A percentile compares a stretch with the other conserved stretches of the same genome.
Conservation (phyloP, 2,113 vertebrate genomes). For the Triplophysa dalaica region DNA sequence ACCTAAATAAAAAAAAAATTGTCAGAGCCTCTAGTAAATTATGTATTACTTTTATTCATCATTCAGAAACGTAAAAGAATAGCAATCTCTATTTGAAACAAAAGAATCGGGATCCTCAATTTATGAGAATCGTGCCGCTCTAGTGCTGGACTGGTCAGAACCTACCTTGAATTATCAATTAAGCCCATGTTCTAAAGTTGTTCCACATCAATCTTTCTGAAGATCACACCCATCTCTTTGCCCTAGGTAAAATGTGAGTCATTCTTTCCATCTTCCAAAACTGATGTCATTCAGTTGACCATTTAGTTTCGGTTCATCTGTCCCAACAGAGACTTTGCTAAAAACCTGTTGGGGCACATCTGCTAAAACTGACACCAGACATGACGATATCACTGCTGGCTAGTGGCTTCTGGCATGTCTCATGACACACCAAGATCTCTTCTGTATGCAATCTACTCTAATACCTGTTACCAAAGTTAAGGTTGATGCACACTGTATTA, state of each 20-base stretch:
- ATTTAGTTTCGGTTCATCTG: conserved; percentile 11
- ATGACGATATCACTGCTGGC: conserved; percentile 5
- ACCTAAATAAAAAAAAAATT: too few relatives aligned
- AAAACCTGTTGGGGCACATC: conserved; percentile 28
- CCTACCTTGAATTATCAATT: background rate
- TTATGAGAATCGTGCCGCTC: too few relatives aligned
- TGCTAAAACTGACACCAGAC: conserved; percentile 21
- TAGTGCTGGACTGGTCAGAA: too few relatives aligned
- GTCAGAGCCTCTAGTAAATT: too few relatives aligned
- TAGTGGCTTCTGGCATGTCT: conserved; percentile 9
- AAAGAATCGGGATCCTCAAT: too few relatives aligned
- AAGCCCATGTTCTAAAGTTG: background rate
- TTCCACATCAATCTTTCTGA: conserved; percentile 1
- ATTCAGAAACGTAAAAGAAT: too few relatives aligned
- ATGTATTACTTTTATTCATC: too few relatives aligned
- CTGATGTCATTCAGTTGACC: background rate
- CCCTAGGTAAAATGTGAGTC: conserved; percentile 24
- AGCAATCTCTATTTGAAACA: too few relatives aligned
- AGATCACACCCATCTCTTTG: conserved; percentile 6
- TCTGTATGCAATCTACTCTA: background rate
- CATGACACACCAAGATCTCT: background rate
- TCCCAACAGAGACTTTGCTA: conserved; percentile 22
- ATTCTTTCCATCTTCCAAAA: conserved; percentile 17
- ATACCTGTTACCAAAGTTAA: background rate
- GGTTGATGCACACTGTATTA: background rate